phyloP scores from a whole-genome alignment of 2,797 vertebrate species.

The Octomys mimax region DNA sequence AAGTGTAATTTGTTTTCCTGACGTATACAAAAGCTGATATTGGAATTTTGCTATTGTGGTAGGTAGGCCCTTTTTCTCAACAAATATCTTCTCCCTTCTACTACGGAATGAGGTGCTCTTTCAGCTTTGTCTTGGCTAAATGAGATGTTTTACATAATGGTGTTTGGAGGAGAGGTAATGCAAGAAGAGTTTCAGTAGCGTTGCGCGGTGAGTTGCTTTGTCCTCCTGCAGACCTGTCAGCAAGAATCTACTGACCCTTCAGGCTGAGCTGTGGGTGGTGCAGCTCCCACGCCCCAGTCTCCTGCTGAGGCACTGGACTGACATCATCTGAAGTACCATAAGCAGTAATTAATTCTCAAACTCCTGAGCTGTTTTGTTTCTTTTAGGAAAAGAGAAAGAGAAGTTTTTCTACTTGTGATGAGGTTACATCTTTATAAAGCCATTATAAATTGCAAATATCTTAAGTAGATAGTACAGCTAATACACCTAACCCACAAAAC shows the following conservation, averaged over 20 bases:
- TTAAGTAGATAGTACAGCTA: no score
- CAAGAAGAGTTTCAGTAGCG: neutral
- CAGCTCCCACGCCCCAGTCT: neutral
- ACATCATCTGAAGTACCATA: neutral
- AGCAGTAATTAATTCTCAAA: neutral
- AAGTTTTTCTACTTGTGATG: no score
- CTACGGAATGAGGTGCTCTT: neutral
- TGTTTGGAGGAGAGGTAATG: neutral
- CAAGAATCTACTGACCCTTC: neutral
- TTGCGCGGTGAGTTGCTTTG: rapidly evolving
- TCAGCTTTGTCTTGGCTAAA: neutral
- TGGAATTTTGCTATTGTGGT: neutral
- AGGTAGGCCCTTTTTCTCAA: neutral
- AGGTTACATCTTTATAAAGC: no score
- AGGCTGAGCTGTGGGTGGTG: neutral
- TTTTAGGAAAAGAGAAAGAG: no score
- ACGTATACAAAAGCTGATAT: neutral
- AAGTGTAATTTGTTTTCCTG: neutral
- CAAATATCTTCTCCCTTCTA: neutral
- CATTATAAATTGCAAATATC: no score
- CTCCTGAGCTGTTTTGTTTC: no score
- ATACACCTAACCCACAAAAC: no score
- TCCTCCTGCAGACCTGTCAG: neutral
- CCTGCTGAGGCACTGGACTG: neutral
- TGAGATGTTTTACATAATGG: neutral